Base-by-base conservation (phyloP, 2,113 vertebrate genomes). In the Labrus mixtus region DNA sequence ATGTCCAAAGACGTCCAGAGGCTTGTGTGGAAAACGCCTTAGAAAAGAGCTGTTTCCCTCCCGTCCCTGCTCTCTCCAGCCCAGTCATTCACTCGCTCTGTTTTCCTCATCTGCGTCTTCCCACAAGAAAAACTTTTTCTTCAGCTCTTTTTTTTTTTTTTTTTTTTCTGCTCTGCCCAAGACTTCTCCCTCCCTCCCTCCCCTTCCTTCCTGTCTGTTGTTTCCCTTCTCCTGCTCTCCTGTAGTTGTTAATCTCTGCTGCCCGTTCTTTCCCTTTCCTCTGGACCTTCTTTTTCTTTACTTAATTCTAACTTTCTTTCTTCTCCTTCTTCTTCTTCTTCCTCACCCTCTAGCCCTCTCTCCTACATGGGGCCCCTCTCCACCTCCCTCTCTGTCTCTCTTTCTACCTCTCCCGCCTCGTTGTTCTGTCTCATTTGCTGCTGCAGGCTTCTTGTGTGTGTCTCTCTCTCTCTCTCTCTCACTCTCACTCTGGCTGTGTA, bases 81-180 rank as follows among this genome's bases (percentile, higher is more conserved):
- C 88, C 89, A 86, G 87, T 90, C 93, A 94, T 94, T 91, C 91
- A 90, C 89, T 83, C 79, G 45, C 69, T 80, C 94, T 94, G 93
- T 90, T 94, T 94, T 94, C 91, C 91, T 94, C 93, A 94, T 95
- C 92, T 93, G 84, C 69, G 69, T 77, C 86, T 90, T 65, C 76
- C 82, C 89, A 83, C 79, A 89, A 89, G 74, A 87, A 92, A 92
- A 93, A 92, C 87, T 92, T 93, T 92, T 90, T 92, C 87, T 79
- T 69, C 78, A 84, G 81, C 84, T 83, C 73, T 63, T 78, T 87
- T 81, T 62, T 54, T 61, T n/a, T n/a, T n/a, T n/a, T n/a, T n/a
- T n/a, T n/a, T n/a, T n/a, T n/a, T n/a, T n/a, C n/a, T n/a, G n/a
- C 79, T 80, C 69, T 63, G 51, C 69, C 53, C 84, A 73, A 83